Conservation (phyloP, 2,888 invertebrate species). For the Druceiella hillmani region DNA sequence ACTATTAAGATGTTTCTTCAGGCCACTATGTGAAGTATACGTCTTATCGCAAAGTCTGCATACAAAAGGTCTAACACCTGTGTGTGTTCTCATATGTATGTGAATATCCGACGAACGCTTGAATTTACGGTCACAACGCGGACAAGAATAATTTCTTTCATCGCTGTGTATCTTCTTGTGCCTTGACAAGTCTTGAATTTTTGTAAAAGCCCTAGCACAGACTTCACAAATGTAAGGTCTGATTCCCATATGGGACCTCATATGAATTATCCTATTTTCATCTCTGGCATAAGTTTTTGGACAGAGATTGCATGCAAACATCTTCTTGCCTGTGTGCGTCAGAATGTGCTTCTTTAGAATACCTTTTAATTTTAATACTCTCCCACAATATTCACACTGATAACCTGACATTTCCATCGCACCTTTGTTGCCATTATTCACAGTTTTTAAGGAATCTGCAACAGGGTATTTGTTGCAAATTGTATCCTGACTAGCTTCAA, state of each 20-base stretch:
- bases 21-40: slow-evolving; percentile 29
- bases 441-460: slow-evolving; percentile 2
- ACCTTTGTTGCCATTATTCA: background rate
- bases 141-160: slow-evolving; percentile 28
- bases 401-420: slow-evolving; percentile 5
- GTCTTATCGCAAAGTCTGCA: slow-evolving; percentile 27
- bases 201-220: slow-evolving; percentile 35
- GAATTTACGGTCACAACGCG: slow-evolving; percentile 27
- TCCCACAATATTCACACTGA: slow-evolving; percentile 29
- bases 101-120: slow-evolving; percentile 29
- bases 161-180: slow-evolving; percentile 30
- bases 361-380: slow-evolving; percentile 24
- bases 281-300: slow-evolving; percentile 34
- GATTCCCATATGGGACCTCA: slow-evolving; percentile 44
- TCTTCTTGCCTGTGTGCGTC: slow-evolving; percentile 33
- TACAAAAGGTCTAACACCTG: slow-evolving; percentile 27
- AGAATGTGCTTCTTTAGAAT: slow-evolving; percentile 31
- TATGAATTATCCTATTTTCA: slow-evolving; percentile 42
- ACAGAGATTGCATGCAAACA: slow-evolving; percentile 34
- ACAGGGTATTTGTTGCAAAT: too few relatives aligned
- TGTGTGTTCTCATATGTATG: slow-evolving; percentile 29
- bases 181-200: slow-evolving; percentile 28
- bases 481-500: too few relatives aligned
- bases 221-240: slow-evolving; percentile 45
- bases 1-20: slow-evolving; percentile 28